phyloP scores from a whole-genome alignment of 2,113 vertebrate genomes.

The Pseudorasbora parva region DNA sequence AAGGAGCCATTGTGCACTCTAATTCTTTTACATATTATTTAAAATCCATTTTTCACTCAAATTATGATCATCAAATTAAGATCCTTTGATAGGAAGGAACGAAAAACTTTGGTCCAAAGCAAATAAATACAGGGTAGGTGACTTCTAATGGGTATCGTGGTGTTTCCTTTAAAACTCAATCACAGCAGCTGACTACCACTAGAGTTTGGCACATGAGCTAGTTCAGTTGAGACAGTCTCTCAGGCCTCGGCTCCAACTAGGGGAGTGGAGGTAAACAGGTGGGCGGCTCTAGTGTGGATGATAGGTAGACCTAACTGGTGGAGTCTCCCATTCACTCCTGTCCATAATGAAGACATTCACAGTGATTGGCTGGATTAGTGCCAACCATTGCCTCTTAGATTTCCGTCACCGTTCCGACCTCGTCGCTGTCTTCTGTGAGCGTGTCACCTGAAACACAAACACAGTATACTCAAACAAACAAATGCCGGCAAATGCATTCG shows the following conservation, averaged over 20 bases:
- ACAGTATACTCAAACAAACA: not conserved
- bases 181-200: conserved; percentile 65
- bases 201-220: conserved; percentile 65
- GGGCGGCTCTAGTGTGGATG: conserved; percentile 56
- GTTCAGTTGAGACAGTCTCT: conserved; percentile 59
- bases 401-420: conserved; percentile 46
- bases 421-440: conserved; percentile 51
- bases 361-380: conserved; percentile 60
- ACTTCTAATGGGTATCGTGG: conserved; percentile 38
- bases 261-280: conserved; percentile 55
- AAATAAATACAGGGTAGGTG: conserved; percentile 31
- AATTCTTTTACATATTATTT: conserved; percentile 22
- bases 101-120: conserved; percentile 56
- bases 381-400: conserved; percentile 53
- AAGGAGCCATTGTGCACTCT: conserved; percentile 26
- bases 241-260: conserved; percentile 56
- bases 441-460: conserved; percentile 56
- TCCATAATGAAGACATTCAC: conserved; percentile 62
- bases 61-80: conserved; percentile 30
- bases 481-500: not conserved
- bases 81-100: conserved; percentile 15
- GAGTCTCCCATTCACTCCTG: conserved; percentile 53
- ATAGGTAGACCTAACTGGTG: conserved; percentile 49
- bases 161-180: conserved; percentile 51
- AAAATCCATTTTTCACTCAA: conserved; percentile 22